These are phyloP conservation scores for Paralvinella palmiformis DNA, from an alignment of 1,140 invertebrate species.

Conservation along the genomic window DNA sequence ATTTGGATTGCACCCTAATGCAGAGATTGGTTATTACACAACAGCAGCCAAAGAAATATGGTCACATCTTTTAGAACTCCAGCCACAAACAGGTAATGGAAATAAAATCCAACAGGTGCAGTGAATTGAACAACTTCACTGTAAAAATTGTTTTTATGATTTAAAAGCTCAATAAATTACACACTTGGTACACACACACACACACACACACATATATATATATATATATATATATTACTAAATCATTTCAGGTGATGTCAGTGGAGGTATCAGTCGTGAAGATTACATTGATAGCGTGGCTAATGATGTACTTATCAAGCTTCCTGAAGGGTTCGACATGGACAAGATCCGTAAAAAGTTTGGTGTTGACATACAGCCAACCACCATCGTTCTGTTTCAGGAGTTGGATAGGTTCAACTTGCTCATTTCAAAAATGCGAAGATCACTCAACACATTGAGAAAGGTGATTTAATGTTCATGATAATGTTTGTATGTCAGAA, in stretches of 20 bases:
- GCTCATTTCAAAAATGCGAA: slow-evolving; percentile 66
- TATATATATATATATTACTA: background rate
- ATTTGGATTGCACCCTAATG: slow-evolving; percentile 90
- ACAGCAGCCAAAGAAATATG: slow-evolving; percentile 76
- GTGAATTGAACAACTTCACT: background rate
- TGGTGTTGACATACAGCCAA: slow-evolving; percentile 69
- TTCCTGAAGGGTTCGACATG: slow-evolving; percentile 70
- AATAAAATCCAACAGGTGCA: background rate
- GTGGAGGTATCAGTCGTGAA: slow-evolving; percentile 45
- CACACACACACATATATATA: background rate
- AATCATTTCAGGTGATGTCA: slow-evolving; percentile 28
- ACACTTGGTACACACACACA: background rate
- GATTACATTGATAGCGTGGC: slow-evolving; percentile 76
- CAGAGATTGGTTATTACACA: slow-evolving; percentile 78
- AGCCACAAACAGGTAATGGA: slow-evolving; percentile 64
- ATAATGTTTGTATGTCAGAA: no score
- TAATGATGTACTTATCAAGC: slow-evolving; percentile 59
- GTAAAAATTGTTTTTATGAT: background rate
- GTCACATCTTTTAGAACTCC: slow-evolving; percentile 73
- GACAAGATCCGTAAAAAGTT: slow-evolving; percentile 70
- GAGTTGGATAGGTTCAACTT: slow-evolving; percentile 81
- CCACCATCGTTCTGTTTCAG: slow-evolving; percentile 77
- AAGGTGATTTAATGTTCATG: no score
- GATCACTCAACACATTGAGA: slow-evolving; percentile 64
- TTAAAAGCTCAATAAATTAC: background rate